Evolutionary conservation across 1,140 invertebrate species (phyloP).

Genomic region (Drosophila truncata): DNA sequence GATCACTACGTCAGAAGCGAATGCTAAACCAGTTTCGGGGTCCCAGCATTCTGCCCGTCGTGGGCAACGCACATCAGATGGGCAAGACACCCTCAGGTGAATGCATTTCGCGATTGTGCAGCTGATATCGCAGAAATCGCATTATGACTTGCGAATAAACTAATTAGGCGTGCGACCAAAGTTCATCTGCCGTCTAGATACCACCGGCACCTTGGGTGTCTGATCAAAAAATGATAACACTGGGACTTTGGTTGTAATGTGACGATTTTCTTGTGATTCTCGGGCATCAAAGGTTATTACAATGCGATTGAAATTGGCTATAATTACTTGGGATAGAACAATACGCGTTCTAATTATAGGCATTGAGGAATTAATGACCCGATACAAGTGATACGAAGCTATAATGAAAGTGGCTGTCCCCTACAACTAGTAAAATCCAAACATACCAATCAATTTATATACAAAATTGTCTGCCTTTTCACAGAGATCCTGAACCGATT

Average conservation of each 20-base stretch:
- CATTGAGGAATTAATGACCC: background rate
- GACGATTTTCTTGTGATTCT: background rate
- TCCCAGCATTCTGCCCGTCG: conserved; percentile 60
- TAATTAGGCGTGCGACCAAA: conserved; percentile 35
- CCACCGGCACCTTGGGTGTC: conserved; percentile 42
- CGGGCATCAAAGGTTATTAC: background rate
- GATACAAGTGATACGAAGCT: background rate
- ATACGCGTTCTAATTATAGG: conserved; percentile 4
- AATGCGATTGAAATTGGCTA: background rate
- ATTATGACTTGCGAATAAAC: conserved; percentile 27
- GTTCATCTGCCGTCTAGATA: conserved; percentile 32
- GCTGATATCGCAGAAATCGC: conserved; percentile 15
- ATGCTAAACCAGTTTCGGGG: conserved; percentile 59
- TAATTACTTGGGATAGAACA: background rate
- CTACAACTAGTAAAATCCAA: background rate
- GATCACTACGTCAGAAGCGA: conserved; percentile 31
- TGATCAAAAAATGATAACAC: conserved; percentile 10
- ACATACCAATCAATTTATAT: background rate
- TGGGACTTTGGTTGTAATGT: background rate
- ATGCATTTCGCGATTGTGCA: conserved; percentile 7
- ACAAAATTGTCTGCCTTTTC: background rate
- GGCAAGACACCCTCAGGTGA: conserved; percentile 70
- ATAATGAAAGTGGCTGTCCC: background rate
- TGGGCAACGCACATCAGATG: conserved; percentile 77
- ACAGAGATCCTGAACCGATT: conserved; percentile 64